Evolutionary conservation across 2,888 invertebrate genomes (phyloP).

Genomic region (Pecten maximus): DNA sequence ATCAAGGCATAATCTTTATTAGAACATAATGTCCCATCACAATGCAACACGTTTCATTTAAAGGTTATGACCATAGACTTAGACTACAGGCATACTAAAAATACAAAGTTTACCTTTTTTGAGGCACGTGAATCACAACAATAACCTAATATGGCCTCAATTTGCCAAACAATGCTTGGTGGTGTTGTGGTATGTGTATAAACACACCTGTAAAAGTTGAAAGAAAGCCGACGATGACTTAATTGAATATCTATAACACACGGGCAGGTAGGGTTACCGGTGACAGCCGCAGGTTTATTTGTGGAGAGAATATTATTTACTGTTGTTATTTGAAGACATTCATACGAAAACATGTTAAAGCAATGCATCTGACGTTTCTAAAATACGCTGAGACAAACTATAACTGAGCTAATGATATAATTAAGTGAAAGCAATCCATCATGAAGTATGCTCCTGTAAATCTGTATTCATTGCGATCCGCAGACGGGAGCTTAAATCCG

Average conservation of each 20-base stretch:
- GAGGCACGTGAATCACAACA: neutral
- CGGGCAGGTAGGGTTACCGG: neutral
- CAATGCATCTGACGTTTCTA: neutral
- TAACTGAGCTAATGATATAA: too few relatives aligned
- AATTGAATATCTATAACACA: constrained; percentile 26
- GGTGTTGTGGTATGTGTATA: neutral
- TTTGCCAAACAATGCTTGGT: neutral
- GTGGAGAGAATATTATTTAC: neutral
- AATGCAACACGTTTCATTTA: too few relatives aligned
- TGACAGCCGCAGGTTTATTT: constrained; percentile 8
- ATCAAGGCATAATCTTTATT: too few relatives aligned
- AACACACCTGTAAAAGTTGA: constrained; percentile 24
- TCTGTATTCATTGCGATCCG: too few relatives aligned
- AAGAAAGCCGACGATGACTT: constrained; percentile 33
- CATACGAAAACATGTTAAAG: neutral
- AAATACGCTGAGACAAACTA: neutral
- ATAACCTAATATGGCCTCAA: neutral
- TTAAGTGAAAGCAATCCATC: neutral
- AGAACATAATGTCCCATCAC: too few relatives aligned
- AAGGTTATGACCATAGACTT: too few relatives aligned
- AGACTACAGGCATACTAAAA: too few relatives aligned
- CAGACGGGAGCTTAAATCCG: too few relatives aligned
- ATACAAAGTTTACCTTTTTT: neutral
- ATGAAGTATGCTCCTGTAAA: neutral
- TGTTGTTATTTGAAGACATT: neutral